Percentiles rank a stretch among this genome's conserved stretches.
Conservation (phyloP, 2,888 invertebrate species). For the Drosophila suboccidentalis region DNA sequence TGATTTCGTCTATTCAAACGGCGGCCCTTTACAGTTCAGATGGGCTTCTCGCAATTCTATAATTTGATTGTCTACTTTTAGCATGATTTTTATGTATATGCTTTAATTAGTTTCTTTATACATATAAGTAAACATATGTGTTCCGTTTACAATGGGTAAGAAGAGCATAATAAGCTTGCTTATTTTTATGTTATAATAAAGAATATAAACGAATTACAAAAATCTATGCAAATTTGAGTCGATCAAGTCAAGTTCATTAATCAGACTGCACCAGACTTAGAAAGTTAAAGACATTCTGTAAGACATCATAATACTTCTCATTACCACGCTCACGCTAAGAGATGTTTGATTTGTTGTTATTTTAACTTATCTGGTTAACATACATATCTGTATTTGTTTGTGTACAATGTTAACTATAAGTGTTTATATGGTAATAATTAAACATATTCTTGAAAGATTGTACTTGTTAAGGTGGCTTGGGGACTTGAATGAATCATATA, state of each 20-base stretch:
- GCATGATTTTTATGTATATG: constrained; percentile 9
- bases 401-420: background rate
- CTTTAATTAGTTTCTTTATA: constrained; percentile 6
- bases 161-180: background rate
- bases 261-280: background rate
- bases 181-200: background rate
- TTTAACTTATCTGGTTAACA: background rate
- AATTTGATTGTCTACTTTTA: constrained; percentile 27
- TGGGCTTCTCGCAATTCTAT: constrained; percentile 13
- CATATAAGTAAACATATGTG: background rate
- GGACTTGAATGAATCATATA: background rate
- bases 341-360: too few relatives aligned
- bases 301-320: background rate
- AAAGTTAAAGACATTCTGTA: background rate
- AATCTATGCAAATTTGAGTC: background rate
- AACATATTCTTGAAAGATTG: background rate
- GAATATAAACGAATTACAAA: background rate
- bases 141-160: background rate
- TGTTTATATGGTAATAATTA: constrained; percentile 2
- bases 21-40: constrained; percentile 32
- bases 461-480: background rate
- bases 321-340: background rate
- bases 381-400: background rate
- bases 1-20: constrained; percentile 9
- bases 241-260: background rate